Conservation (phyloP, 1,140 invertebrate genomes). For the Anoplolepis gracilipes region DNA sequence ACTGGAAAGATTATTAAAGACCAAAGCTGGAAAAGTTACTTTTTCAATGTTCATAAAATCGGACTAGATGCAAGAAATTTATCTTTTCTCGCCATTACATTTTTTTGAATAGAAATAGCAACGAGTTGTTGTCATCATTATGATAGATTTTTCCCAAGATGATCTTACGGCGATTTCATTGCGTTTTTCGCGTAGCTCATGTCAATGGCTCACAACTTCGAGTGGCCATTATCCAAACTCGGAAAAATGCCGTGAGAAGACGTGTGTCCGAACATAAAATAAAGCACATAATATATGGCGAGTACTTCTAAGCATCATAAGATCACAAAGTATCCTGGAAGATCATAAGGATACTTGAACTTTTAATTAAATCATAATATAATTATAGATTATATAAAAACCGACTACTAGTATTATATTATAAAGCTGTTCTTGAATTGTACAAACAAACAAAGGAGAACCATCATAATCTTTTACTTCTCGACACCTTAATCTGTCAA, state of each 20-base stretch:
- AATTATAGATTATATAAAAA: neutral
- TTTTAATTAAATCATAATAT: neutral
- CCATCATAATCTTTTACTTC: neutral
- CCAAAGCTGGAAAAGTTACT: neutral
- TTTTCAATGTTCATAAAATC: neutral
- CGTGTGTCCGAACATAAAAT: slow-evolving; percentile 31
- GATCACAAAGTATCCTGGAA: neutral
- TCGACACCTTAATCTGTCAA: neutral
- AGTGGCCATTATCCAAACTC: slow-evolving; percentile 36
- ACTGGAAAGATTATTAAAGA: neutral
- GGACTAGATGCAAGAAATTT: neutral
- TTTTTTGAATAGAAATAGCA: neutral
- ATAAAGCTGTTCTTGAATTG: neutral
- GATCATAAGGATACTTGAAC: neutral
- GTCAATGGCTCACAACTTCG: slow-evolving; percentile 26
- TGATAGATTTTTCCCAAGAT: neutral
- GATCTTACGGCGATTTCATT: slow-evolving; percentile 4
- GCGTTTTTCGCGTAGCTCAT: neutral
- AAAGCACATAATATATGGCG: neutral
- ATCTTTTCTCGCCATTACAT: neutral
- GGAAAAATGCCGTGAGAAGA: slow-evolving; percentile 26
- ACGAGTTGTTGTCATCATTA: neutral
- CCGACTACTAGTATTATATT: neutral
- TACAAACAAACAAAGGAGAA: neutral
- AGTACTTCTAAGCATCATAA: neutral